Evolutionary conservation across 2,888 invertebrate species (phyloP), one percentile per base, ranked within the genome.

Genomic region (Synanthedon myopaeformis): DNA sequence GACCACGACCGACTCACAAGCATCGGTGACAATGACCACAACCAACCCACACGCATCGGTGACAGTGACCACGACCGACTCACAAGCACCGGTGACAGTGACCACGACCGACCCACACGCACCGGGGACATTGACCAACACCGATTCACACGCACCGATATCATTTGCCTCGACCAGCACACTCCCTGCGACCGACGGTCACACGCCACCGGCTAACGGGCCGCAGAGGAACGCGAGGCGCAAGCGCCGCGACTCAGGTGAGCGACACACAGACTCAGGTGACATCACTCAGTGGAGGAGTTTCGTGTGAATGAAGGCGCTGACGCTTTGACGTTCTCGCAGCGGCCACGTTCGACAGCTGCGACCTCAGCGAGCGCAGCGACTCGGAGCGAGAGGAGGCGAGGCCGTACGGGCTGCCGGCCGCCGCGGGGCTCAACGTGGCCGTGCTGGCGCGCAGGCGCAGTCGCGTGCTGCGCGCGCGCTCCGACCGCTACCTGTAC

Each of bases 401-500:
- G 50, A 12, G 51, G 45, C 41, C 71, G 52, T 87, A 86, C 69
- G 80, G 90, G 0, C 79, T 83, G 61, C 89, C 88, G 63, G 67
- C 82, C 58, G 73, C 65, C 53, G 67, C 82, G 59, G 73, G 65
- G 53, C 76, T 89, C 66, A 73, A 61, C 61, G 73, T 84, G 73
- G 81, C 79, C 61, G 80, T 74, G 68, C 72, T 86, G 69, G 65
- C 85, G 53, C 75, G 79, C 60, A 79, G 76, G 5, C 74, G 78
- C 58, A 74, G 54, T 28, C 76, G 74, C 62, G 81, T 82, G 63
- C 72, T 85, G 64, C 67, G 63, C 79, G 65, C 82, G 82, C 89
- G 89, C 87, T 61, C 88, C 78, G 65, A 84, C 92, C 63, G 86
- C 63, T 87, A 87, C 71, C 75, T 85, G 53, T 70, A 76, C 74